Percentiles rank a stretch among this genome's conserved stretches.
These are phyloP conservation scores for Dasypogon diadema DNA, from an alignment of 2,888 invertebrate species.

Conservation along the genomic window DNA sequence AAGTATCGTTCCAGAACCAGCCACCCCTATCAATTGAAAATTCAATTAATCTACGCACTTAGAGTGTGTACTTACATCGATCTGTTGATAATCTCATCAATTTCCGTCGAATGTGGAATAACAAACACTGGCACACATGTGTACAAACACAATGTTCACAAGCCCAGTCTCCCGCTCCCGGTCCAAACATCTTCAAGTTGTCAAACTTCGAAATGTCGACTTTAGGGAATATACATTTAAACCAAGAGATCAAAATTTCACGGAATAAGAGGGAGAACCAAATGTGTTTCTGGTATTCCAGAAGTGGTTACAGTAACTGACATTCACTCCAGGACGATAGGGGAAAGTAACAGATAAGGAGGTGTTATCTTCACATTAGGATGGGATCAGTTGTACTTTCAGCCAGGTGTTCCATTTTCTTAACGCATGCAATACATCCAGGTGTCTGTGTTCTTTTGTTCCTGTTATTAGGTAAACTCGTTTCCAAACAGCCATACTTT, in stretches of 20 bases:
- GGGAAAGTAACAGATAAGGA: slow-evolving; percentile 36
- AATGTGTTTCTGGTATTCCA: slow-evolving; percentile 19
- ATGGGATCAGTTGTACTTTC: slow-evolving; percentile 36
- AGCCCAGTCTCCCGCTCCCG: not conserved
- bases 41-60: slow-evolving; percentile 50
- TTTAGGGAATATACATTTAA: slow-evolving; percentile 15
- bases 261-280: not conserved
- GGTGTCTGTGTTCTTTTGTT: not conserved
- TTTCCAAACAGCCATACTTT: not conserved
- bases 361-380: slow-evolving; percentile 46
- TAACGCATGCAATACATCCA: not conserved
- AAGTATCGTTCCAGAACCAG: not conserved
- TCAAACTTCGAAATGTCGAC: slow-evolving; percentile 36
- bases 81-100: slow-evolving; percentile 49
- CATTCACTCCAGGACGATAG: not conserved
- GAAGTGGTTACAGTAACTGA: slow-evolving; percentile 18
- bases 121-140: slow-evolving; percentile 39
- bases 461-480: slow-evolving; percentile 16
- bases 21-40: slow-evolving; percentile 46
- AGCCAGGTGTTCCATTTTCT: slow-evolving; percentile 41
- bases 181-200: not conserved
- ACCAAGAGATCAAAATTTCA: slow-evolving; percentile 41
- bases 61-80: slow-evolving; percentile 50
- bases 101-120: slow-evolving; percentile 45
- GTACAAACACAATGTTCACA: slow-evolving; percentile 3